phyloP scores from a whole-genome alignment of 2,113 vertebrate genomes.

The Neodontobutis hainanensis region DNA sequence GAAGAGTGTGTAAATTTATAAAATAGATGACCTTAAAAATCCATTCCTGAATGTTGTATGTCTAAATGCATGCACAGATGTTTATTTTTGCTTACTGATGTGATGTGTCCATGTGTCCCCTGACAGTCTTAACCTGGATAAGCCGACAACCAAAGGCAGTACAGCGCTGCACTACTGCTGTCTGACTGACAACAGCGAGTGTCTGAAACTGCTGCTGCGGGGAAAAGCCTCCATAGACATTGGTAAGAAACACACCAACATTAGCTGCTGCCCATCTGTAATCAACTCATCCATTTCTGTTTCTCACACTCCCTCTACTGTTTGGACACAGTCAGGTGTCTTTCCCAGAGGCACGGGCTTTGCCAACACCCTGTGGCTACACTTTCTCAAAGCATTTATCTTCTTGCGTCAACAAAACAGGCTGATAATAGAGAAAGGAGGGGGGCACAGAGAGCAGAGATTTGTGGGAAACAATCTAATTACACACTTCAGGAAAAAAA shows the following conservation, averaged over 20 bases:
- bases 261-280: neutral
- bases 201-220: conserved; percentile 94
- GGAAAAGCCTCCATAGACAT: conserved; percentile 97
- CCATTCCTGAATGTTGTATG: too few relatives aligned
- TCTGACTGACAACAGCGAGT: conserved; percentile 95
- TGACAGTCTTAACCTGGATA: conserved; percentile 92
- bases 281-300: neutral
- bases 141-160: conserved; percentile 94
- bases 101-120: conserved; percentile 12
- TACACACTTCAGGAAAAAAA: conserved; percentile 43
- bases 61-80: too few relatives aligned
- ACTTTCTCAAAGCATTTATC: conserved; percentile 59
- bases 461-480: conserved; percentile 65
- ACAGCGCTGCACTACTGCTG: conserved; percentile 98
- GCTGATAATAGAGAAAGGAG: conserved; percentile 39
- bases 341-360: conserved; percentile 43
- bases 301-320: neutral
- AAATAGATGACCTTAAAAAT: too few relatives aligned
- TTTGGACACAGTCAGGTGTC: conserved; percentile 1
- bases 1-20: too few relatives aligned
- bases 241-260: conserved; percentile 76
- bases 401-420: conserved; percentile 46
- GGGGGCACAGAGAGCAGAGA: conserved; percentile 21
- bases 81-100: neutral
- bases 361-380: conserved; percentile 34